Percentiles rank a stretch among this genome's conserved stretches.
Evolutionary conservation across 2,113 vertebrate genomes (phyloP).

Genomic region (Corydoras sp.): DNA sequence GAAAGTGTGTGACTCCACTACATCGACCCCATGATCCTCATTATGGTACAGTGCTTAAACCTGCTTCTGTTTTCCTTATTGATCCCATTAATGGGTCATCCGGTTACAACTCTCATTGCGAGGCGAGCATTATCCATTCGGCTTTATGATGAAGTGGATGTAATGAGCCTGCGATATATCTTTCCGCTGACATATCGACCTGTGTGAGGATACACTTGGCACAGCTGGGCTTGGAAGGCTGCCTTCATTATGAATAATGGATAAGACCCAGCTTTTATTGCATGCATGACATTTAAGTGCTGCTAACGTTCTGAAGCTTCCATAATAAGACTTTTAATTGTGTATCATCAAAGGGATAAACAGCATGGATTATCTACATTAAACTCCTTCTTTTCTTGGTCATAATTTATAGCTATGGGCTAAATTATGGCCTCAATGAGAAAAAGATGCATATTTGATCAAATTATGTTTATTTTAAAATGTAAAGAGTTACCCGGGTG

Average conservation of each 20-base stretch:
- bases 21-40: slow-evolving; percentile 36
- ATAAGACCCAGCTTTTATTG: slow-evolving; percentile 8
- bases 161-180: not conserved
- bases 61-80: slow-evolving; percentile 33
- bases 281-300: not conserved
- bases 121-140: slow-evolving; percentile 24
- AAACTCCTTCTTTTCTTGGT: too few relatives aligned
- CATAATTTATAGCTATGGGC: too few relatives aligned
- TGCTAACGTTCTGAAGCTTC: not conserved
- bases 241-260: slow-evolving; percentile 2
- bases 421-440: too few relatives aligned
- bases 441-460: too few relatives aligned
- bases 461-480: too few relatives aligned
- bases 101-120: slow-evolving; percentile 16
- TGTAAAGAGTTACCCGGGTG: too few relatives aligned
- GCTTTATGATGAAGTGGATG: slow-evolving; percentile 25
- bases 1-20: not conserved
- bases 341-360: not conserved
- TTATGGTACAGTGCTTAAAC: slow-evolving; percentile 46
- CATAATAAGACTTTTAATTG: not conserved
- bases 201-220: not conserved
- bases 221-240: not conserved
- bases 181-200: slow-evolving; percentile 17
- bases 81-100: slow-evolving; percentile 35
- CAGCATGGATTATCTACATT: too few relatives aligned